Evolutionary conservation across 2,797 vertebrate species (phyloP).

Genomic region (Neoniphon sammara): DNA sequence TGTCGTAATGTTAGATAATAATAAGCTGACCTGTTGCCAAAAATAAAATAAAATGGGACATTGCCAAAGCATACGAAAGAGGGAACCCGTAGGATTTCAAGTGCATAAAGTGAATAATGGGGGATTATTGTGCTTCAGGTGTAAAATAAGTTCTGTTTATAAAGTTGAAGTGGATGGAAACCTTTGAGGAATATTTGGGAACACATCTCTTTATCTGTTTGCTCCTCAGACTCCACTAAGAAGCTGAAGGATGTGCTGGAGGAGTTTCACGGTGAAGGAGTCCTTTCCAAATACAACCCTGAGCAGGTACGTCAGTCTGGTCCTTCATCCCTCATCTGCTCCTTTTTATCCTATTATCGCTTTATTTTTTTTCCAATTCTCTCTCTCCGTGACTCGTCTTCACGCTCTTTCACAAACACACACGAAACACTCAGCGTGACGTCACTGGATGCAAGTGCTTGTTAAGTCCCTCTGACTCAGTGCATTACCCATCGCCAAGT

Average conservation of each 20-base stretch:
- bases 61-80: too few relatives aligned
- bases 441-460: neutral
- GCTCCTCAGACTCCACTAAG: slow-evolving; percentile 88
- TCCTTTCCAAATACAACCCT: slow-evolving; percentile 90
- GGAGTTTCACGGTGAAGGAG: slow-evolving; percentile 89
- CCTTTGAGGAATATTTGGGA: neutral
- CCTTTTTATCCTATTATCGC: neutral
- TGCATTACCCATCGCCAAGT: slow-evolving; percentile 8
- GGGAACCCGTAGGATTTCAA: too few relatives aligned
- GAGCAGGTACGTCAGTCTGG: slow-evolving; percentile 84
- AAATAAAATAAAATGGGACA: too few relatives aligned
- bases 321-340: neutral
- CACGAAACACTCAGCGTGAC: slow-evolving; percentile 15
- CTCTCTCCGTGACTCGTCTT: neutral
- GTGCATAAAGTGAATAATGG: too few relatives aligned
- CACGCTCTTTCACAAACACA: neutral
- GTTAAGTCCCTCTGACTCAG: slow-evolving; percentile 35
- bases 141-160: too few relatives aligned
- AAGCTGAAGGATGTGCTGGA: slow-evolving; percentile 94
- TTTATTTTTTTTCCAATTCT: neutral
- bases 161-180: too few relatives aligned
- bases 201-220: neutral
- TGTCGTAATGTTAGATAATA: too few relatives aligned
- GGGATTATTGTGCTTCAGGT: too few relatives aligned
- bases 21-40: too few relatives aligned